These are phyloP conservation scores for Epirrhoe tristata DNA, from an alignment of 2,888 invertebrate genomes.

Conservation along the genomic window DNA sequence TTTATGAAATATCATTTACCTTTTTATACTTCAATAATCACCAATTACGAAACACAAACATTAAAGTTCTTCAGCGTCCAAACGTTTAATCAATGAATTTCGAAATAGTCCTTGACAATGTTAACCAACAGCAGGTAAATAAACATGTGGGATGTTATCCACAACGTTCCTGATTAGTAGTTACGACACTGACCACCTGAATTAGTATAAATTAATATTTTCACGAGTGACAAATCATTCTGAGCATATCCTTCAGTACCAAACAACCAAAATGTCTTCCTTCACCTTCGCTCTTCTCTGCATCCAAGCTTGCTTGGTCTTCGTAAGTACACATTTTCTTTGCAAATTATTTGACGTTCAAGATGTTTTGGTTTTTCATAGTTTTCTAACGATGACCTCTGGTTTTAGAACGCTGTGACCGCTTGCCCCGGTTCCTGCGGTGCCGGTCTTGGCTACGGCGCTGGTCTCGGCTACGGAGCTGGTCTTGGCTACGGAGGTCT, in stretches of 20 bases:
- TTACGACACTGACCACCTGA: not conserved
- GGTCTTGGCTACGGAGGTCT: slow-evolving; percentile 7
- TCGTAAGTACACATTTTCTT: slow-evolving; percentile 42
- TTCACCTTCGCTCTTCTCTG: slow-evolving; percentile 48
- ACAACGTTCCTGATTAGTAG: not conserved
- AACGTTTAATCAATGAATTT: not conserved
- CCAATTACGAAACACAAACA: not conserved
- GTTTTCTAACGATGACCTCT: not conserved
- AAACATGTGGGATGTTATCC: not conserved
- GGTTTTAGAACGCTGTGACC: slow-evolving; percentile 3
- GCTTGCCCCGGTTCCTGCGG: slow-evolving; percentile 8
- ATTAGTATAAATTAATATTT: not conserved
- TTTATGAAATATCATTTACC: not conserved
- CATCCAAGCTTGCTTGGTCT: slow-evolving; percentile 53
- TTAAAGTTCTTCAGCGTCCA: not conserved
- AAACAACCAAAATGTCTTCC: slow-evolving; percentile 48
- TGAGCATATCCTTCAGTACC: not conserved
- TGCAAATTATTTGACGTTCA: not conserved
- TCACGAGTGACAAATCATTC: slow-evolving; percentile 9
- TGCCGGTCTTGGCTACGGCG: slow-evolving; percentile 14
- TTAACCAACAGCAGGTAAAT: not conserved
- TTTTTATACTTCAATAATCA: not conserved
- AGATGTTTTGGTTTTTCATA: not conserved
- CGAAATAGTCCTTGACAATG: not conserved
- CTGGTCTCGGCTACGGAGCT: slow-evolving; percentile 19